Evolutionary conservation across 2,888 invertebrate species (phyloP), one percentile per base, ranked within the genome.

Genomic region (Chaetoderma sp.): DNA sequence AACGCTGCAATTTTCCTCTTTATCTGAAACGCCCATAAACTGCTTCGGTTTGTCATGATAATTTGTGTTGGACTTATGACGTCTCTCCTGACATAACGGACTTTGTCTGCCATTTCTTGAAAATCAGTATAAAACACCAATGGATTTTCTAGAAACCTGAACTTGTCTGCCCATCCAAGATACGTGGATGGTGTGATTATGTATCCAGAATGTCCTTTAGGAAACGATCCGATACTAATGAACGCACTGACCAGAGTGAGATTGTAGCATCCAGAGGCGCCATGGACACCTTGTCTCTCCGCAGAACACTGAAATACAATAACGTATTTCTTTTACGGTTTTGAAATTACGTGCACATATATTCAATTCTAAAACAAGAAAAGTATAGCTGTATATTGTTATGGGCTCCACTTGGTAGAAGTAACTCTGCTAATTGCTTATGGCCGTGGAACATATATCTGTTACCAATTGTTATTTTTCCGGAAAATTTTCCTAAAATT

Each of bases 11-110:
- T 63, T 39, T 42, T 57, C 8, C 30, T 30, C n/a, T 5, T n/a
- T n/a, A 63, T 30, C 4, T 36, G 32, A 36, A 67, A 67, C 10
- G 67, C 49, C 67, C 63, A 63, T n/a, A 63, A 27, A 27, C n/a
- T 28, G 18, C 50, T 42, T 32, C 63, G 16, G 10, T 57, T 52
- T 13, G 50, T 33, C 27, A 33, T 58, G 21, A 33, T 30, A 4
- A 49, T 16, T 16, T 30, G 30, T 6, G 39, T 49, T 2, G 13
- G 16, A n/a, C 13, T 30, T 2, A 8, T 28, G 4, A 52, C n/a
- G 13, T 52, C 13, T 2, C 27, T 13, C 16, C 52, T 25, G 28
- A 16, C 52, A 32, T 16, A 13, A 16, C 18, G 16, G 4, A 52
- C 18, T 16, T 32, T 10, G 2, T 4, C 16, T 52, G 28, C 2